Evolutionary conservation across 2,113 vertebrate genomes (phyloP).

Genomic region (Myocastor coypus): DNA sequence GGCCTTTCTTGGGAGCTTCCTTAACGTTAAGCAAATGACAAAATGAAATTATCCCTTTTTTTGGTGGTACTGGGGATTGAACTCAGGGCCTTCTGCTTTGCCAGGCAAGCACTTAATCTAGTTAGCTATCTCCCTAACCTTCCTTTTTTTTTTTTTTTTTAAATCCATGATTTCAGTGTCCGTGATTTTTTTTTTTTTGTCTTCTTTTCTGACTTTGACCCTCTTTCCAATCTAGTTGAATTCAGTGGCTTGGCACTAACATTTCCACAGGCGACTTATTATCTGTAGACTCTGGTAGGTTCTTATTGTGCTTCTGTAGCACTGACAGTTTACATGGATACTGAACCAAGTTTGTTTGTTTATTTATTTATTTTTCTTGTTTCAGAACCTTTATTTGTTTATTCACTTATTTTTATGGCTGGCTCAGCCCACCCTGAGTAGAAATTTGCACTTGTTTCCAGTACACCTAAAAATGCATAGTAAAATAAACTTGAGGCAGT

Average conservation of each 20-base stretch:
- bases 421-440: too few species aligned
- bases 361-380: too few species aligned
- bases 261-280: not conserved
- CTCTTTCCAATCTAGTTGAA: not conserved
- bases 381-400: too few species aligned
- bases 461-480: slow-evolving; percentile 9
- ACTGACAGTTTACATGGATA: not conserved
- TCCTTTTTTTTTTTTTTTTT: too few species aligned
- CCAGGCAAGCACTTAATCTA: too few species aligned
- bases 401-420: too few species aligned
- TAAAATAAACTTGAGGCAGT: slow-evolving; percentile 29
- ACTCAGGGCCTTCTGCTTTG: too few species aligned
- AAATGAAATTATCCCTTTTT: not conserved
- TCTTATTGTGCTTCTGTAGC: not conserved
- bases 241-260: slow-evolving; percentile 36
- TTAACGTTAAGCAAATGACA: slow-evolving; percentile 31
- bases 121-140: too few species aligned
- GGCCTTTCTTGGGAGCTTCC: not conserved
- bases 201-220: not conserved
- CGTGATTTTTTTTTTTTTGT: not conserved
- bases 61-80: not conserved
- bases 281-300: not conserved
- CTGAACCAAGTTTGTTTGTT: too few species aligned
- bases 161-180: not conserved
- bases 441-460: not conserved